Conservation (phyloP, 2,797 vertebrate species). For the Schizopygopsis pylzovi region DNA sequence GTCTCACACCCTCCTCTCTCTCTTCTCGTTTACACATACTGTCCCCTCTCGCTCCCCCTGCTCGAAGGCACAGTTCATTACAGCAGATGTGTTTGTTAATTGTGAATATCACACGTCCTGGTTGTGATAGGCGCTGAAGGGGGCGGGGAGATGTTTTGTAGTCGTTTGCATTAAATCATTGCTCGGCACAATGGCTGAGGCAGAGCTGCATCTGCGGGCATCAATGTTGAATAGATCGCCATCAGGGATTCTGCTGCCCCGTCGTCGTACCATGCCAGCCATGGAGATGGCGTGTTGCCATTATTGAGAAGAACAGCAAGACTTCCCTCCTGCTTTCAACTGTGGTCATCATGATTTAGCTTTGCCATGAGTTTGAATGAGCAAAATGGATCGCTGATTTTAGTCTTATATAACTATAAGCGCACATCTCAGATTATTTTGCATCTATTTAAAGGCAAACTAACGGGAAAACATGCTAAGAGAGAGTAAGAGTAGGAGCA, state of each 20-base stretch:
- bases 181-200: constrained; percentile 70
- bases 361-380: constrained; percentile 42
- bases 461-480: neutral
- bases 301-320: constrained; percentile 68
- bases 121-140: constrained; percentile 53
- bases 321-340: constrained; percentile 37
- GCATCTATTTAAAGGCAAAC: constrained; percentile 1
- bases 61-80: constrained; percentile 70
- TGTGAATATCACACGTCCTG: constrained; percentile 70
- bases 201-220: constrained; percentile 77
- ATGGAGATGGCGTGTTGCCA: constrained; percentile 75
- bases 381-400: neutral
- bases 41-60: constrained; percentile 31
- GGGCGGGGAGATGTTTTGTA: constrained; percentile 66
- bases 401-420: constrained; percentile 9
- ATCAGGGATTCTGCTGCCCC: constrained; percentile 74
- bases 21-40: constrained; percentile 35
- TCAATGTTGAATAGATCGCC: constrained; percentile 67
- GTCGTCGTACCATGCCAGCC: constrained; percentile 63
- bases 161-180: constrained; percentile 77
- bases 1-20: constrained; percentile 44
- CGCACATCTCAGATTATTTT: neutral
- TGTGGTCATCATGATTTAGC: constrained; percentile 21
- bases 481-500: constrained; percentile 20
- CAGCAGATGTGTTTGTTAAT: constrained; percentile 77